Evolutionary conservation across 2,888 invertebrate species (phyloP).

Genomic region (Mimumesa dahlbomi): DNA sequence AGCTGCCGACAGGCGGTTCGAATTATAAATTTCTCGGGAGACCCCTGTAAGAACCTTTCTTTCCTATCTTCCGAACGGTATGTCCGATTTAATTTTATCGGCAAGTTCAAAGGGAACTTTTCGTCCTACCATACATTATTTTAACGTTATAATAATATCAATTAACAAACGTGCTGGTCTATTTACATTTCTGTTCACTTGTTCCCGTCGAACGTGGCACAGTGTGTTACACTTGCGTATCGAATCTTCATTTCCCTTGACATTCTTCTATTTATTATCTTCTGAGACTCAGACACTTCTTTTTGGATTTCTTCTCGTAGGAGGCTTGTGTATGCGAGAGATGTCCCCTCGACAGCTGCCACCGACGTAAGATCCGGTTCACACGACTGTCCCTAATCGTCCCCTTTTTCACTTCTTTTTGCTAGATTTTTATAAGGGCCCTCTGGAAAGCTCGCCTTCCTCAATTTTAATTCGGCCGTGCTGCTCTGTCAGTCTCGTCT

Average conservation of each 20-base stretch:
- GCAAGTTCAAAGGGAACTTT: constrained; percentile 34
- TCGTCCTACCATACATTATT: too few species aligned
- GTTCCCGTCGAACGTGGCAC: background rate
- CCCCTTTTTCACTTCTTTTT: constrained; percentile 18
- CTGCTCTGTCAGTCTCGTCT: too few species aligned
- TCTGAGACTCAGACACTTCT: too few species aligned
- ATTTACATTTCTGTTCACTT: too few species aligned
- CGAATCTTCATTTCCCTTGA: too few species aligned
- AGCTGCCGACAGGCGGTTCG: constrained; percentile 65
- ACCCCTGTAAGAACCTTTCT: constrained; percentile 24
- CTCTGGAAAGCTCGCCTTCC: constrained; percentile 16
- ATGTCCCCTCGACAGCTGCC: constrained; percentile 68
- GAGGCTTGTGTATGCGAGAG: constrained; percentile 33
- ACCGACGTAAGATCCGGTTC: constrained; percentile 74
- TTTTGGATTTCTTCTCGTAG: constrained; percentile 40
- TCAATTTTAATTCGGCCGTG: too few species aligned
- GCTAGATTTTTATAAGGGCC: constrained; percentile 22
- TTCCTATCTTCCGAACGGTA: constrained; percentile 43
- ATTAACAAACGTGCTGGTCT: too few species aligned
- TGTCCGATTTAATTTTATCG: constrained; percentile 41
- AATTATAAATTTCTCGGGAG: constrained; percentile 67
- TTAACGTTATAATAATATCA: too few species aligned
- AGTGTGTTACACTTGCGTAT: background rate
- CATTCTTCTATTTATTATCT: too few species aligned
- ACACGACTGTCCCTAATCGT: constrained; percentile 64